Evolutionary conservation across 2,113 vertebrate genomes (phyloP).

Genomic region (Tympanuchus pallidicinctus): DNA sequence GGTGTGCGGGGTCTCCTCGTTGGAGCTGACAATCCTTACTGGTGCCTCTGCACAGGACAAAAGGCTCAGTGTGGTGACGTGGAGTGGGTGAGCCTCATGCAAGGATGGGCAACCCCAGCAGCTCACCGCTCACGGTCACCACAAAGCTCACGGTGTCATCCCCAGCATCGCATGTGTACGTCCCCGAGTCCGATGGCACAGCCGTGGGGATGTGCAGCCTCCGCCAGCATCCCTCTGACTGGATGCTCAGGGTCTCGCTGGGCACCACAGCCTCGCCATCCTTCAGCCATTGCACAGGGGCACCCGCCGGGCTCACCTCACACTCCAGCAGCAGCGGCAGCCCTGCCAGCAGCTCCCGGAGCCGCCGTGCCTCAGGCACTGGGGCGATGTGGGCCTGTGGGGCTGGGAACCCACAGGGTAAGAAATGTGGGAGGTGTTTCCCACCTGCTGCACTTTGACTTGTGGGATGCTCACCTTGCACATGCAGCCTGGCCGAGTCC

Average conservation of each 20-base stretch:
- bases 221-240: constrained; percentile 83
- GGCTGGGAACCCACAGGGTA: not conserved
- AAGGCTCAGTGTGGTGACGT: not conserved
- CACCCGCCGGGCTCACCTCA: constrained; percentile 83
- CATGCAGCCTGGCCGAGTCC: constrained; percentile 87
- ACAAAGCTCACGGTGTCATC: constrained; percentile 82
- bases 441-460: not conserved
- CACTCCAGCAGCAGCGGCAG: constrained; percentile 90
- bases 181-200: constrained; percentile 82
- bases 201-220: constrained; percentile 87
- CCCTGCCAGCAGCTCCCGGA: constrained; percentile 1
- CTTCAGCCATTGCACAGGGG: constrained; percentile 86
- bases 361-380: not conserved
- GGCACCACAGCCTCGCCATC: constrained; percentile 81
- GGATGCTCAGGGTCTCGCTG: not conserved
- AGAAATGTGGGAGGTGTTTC: not conserved
- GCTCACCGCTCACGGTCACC: constrained; percentile 82
- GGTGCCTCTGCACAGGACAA: constrained; percentile 80
- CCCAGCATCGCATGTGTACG: constrained; percentile 88
- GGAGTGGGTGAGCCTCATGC: not conserved
- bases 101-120: not conserved
- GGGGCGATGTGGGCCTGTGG: not conserved
- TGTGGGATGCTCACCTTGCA: constrained; percentile 82
- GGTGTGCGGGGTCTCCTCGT: constrained; percentile 76
- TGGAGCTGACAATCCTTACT: constrained; percentile 85